These are phyloP conservation scores for Hetaerina americana DNA, from an alignment of 1,140 invertebrate genomes.

Conservation along the genomic window DNA sequence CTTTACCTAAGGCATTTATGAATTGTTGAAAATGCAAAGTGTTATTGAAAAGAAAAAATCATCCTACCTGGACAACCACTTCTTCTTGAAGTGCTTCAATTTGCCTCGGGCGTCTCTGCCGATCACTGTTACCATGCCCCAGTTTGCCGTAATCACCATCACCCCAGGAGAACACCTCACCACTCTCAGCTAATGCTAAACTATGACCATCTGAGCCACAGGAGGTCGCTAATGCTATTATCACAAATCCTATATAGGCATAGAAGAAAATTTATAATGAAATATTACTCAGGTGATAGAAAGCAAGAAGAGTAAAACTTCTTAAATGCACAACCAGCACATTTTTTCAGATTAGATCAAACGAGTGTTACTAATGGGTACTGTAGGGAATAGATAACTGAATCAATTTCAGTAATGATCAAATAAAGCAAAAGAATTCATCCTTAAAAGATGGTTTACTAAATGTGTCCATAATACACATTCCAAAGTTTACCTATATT, in stretches of 20 bases:
- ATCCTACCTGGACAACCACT: conserved; percentile 41
- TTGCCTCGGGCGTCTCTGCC: conserved; percentile 46
- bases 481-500: no score
- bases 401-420: no score
- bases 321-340: no score
- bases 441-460: no score
- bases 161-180: conserved; percentile 46
- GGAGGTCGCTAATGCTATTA: conserved; percentile 45
- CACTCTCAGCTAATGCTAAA: conserved; percentile 42
- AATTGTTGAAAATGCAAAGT: no score
- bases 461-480: no score
- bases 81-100: conserved; percentile 51
- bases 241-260: conserved; percentile 43
- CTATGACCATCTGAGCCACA: conserved; percentile 49
- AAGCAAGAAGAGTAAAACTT: conserved; percentile 2
- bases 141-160: conserved; percentile 49
- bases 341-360: no score
- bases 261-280: not conserved
- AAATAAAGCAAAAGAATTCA: no score
- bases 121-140: conserved; percentile 51
- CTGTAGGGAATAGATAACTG: no score
- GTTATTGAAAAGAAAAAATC: conserved; percentile 33
- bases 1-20: no score
- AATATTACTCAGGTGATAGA: conserved; percentile 6
- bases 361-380: no score